These are phyloP conservation scores for Pomacea canaliculata DNA, from an alignment of 2,888 invertebrate genomes.

Conservation along the genomic window DNA sequence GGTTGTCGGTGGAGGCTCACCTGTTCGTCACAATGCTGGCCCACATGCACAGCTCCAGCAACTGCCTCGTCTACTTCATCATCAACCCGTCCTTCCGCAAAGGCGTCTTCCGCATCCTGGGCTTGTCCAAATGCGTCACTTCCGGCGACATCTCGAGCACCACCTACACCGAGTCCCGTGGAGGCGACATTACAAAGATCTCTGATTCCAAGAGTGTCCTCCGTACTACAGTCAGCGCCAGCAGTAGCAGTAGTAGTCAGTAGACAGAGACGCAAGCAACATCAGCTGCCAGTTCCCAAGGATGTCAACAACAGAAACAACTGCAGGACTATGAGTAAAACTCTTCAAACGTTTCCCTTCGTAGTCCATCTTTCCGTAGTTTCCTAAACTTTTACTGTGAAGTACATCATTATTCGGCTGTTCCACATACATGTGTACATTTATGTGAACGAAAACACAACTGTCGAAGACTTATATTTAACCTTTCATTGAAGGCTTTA, in stretches of 20 bases:
- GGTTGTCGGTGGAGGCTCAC: constrained; percentile 48
- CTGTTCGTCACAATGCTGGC: constrained; percentile 58
- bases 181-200: not conserved
- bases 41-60: constrained; percentile 58
- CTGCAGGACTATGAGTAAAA: no score
- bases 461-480: no score
- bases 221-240: not conserved
- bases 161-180: not conserved
- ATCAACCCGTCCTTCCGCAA: constrained; percentile 49
- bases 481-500: no score
- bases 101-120: constrained; percentile 31
- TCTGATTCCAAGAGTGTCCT: not conserved
- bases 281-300: no score
- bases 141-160: not conserved
- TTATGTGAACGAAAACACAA: no score
- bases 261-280: no score
- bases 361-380: no score
- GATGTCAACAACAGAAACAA: no score
- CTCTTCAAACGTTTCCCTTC: no score
- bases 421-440: no score
- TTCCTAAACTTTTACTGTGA: no score
- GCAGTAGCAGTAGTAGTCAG: not conserved
- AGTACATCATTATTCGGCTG: no score
- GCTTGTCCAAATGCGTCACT: constrained; percentile 15
- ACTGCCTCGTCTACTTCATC: constrained; percentile 52